Evolutionary conservation across 1,140 invertebrate genomes (phyloP).

Genomic region (Paralvinella palmiformis): DNA sequence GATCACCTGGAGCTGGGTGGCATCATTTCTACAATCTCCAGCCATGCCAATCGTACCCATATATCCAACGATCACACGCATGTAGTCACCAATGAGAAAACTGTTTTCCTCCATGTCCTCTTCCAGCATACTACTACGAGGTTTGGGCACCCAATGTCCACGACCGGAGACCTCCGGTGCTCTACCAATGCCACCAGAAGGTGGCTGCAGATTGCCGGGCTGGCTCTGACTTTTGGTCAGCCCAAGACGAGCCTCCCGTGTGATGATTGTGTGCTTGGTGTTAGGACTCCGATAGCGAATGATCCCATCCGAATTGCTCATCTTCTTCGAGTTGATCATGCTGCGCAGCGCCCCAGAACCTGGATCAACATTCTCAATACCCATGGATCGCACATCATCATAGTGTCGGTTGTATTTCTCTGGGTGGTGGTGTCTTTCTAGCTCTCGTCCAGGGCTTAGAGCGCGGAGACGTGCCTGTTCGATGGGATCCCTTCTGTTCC

Average conservation of each 20-base stretch:
- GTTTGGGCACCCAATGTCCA: too few relatives aligned
- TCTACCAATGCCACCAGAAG: too few relatives aligned
- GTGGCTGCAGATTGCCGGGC: too few relatives aligned
- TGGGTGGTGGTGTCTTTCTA: too few relatives aligned
- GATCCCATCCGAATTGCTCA: not conserved
- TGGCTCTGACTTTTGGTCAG: not conserved
- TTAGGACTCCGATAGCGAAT: not conserved
- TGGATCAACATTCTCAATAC: too few relatives aligned
- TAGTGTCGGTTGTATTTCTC: too few relatives aligned
- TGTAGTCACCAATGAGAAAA: not conserved
- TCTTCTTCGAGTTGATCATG: not conserved
- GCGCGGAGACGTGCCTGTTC: not conserved
- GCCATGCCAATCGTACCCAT: conserved; percentile 93
- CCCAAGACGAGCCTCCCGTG: not conserved
- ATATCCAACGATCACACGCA: conserved; percentile 69
- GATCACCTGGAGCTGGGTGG: conserved; percentile 58
- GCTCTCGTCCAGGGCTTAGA: too few relatives aligned
- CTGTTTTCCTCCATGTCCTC: too few relatives aligned
- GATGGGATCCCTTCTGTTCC: not conserved
- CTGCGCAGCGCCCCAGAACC: too few relatives aligned
- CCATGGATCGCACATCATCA: too few relatives aligned
- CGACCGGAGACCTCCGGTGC: too few relatives aligned
- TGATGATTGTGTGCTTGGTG: conserved; percentile 13
- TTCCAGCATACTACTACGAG: too few relatives aligned
- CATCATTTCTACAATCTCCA: conserved; percentile 66